phyloP scores from a whole-genome alignment of 2,113 vertebrate genomes.

The Phaetusa simplex region DNA sequence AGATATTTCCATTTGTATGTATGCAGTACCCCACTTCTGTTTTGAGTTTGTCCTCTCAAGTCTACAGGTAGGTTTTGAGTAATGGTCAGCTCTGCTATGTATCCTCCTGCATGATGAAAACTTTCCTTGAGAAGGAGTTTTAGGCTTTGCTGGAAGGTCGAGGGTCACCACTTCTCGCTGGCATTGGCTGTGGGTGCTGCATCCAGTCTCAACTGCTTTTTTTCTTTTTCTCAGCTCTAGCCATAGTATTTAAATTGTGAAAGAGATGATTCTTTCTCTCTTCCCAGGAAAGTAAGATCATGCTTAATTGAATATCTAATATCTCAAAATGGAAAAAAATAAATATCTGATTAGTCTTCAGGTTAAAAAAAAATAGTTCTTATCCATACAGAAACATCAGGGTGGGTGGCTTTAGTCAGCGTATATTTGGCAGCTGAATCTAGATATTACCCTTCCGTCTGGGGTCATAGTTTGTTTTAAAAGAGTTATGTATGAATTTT shows the following conservation, averaged over 20 bases:
- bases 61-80: background rate
- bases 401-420: background rate
- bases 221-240: background rate
- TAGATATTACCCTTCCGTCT: background rate
- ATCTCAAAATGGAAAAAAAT: background rate
- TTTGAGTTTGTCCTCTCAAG: background rate
- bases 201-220: background rate
- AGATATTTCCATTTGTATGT: background rate
- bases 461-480: conserved; percentile 58
- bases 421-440: conserved; percentile 28
- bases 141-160: background rate
- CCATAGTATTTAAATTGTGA: background rate
- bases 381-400: background rate
- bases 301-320: background rate
- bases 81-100: background rate
- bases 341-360: background rate
- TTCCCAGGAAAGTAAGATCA: background rate
- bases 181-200: background rate
- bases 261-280: background rate
- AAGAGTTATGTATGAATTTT: conserved; percentile 63
- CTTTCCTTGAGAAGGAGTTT: background rate
- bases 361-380: background rate
- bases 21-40: background rate
- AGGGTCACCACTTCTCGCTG: background rate
- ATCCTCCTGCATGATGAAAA: background rate